Base-by-base conservation (phyloP, 2,113 vertebrate species). In the Alethe diademata region DNA sequence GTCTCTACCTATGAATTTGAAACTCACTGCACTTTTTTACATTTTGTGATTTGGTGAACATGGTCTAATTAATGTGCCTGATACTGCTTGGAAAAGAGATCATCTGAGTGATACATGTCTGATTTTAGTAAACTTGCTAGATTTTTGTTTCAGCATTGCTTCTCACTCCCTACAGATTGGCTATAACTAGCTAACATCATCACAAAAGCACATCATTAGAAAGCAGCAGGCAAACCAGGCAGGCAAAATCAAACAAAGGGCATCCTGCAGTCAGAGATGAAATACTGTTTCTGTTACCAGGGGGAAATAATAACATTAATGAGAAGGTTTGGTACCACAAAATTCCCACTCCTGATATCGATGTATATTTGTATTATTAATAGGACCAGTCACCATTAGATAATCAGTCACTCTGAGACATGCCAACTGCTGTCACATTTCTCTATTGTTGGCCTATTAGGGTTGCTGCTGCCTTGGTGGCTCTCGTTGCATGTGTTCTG, bases 401-500 rank as follows among this genome's bases (percentile, higher is more conserved):
- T 78, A 69, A 78, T 72, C 43, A 61, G 50, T 60, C 26, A 19
- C 83, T 81, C 38, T n/a, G n/a, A 29, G 56, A 72, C 57, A 56
- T 84, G 42, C 81, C 20, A 38, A 8, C 42, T 94, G 72, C 80
- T 90, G 17, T 57, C 51, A 54, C 45, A 38, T 72, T 78, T 78
- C 73, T 78, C 93, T 75, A 24, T 88, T 89, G 58, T 48, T 86
- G 67, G 33, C 19, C n/a, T 88, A 8, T 70, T 86, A 70, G 26
- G 14, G 35, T n/a, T 76, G 40, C 58, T 5, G 16, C 43, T 66
- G 91, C 66, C 67, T 72, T 86, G 36, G 54, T 91, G 80, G 84
- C 71, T 88, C 54, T 73, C 29, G 2, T 53, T 96, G 97, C 96
- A 95, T 97, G 96, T 79, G 78, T 61, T 94, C n/a, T 18, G 61